phyloP scores from a whole-genome alignment of 2,797 vertebrate species.

The Sarcophilus harrisii region DNA sequence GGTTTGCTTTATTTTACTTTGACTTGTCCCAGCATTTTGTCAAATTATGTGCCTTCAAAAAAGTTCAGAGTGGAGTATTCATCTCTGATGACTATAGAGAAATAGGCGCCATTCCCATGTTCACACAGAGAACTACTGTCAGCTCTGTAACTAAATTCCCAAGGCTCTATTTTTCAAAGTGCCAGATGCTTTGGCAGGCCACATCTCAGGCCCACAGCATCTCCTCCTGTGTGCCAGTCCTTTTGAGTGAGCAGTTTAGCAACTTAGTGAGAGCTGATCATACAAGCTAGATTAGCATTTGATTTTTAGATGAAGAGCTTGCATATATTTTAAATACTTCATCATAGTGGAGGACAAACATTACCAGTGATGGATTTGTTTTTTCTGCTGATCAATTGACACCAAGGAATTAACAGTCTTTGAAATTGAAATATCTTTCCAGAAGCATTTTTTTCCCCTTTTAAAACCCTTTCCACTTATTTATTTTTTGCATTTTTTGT shows the following conservation, averaged over 20 bases:
- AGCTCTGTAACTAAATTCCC: constrained; percentile 24
- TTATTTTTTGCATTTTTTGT: background rate
- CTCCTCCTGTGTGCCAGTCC: background rate
- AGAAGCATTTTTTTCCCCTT: constrained; percentile 41
- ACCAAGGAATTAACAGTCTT: constrained; percentile 45
- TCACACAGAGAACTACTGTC: background rate
- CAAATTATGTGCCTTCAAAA: constrained; percentile 44
- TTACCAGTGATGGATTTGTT: background rate
- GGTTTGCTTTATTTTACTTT: constrained; percentile 39
- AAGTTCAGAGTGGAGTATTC: constrained; percentile 33
- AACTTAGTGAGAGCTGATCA: constrained; percentile 10
- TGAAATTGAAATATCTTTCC: constrained; percentile 60
- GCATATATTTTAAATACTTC: background rate
- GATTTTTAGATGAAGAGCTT: constrained; percentile 28
- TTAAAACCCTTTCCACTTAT: background rate
- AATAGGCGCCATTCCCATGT: background rate
- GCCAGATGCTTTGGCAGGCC: constrained; percentile 6
- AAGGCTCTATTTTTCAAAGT: constrained; percentile 34
- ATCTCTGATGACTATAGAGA: background rate
- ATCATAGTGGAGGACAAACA: background rate
- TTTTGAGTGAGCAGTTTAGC: background rate
- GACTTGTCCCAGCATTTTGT: background rate
- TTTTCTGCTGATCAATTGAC: background rate
- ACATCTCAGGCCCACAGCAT: background rate
- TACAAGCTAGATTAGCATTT: constrained; percentile 39